These are phyloP conservation scores for Pterostichus niger DNA, from an alignment of 2,888 invertebrate genomes.

Conservation along the genomic window DNA sequence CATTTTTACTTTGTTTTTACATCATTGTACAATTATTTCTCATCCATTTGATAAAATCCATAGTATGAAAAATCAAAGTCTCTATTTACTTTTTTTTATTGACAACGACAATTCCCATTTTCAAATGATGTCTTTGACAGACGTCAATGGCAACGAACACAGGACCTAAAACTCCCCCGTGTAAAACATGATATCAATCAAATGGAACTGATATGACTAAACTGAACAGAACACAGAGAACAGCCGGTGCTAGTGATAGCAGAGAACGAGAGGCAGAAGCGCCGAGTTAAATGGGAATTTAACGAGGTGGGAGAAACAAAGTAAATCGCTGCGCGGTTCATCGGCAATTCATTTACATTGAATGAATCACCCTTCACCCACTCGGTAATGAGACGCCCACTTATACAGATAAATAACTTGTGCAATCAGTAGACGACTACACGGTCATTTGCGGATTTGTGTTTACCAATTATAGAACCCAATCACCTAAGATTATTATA, in stretches of 20 bases:
- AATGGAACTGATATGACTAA: neutral
- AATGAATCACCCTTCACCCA: slow-evolving; percentile 1
- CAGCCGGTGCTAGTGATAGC: neutral
- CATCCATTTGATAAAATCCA: neutral
- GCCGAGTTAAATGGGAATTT: slow-evolving; percentile 25
- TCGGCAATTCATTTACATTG: slow-evolving; percentile 24
- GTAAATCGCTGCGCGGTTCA: slow-evolving; percentile 5
- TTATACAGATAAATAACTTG: neutral
- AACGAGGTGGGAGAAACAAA: slow-evolving; percentile 17
- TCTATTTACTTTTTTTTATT: neutral
- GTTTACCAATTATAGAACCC: neutral
- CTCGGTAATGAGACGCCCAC: neutral
- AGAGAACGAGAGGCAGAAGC: neutral
- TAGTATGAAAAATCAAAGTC: neutral
- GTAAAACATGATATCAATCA: slow-evolving; percentile 12
- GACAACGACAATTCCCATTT: neutral
- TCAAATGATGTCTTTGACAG: neutral
- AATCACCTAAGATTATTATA: too few species aligned
- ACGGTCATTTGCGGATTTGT: slow-evolving; percentile 2
- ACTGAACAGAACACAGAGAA: slow-evolving; percentile 5
- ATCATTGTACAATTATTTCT: too few species aligned
- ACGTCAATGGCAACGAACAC: neutral
- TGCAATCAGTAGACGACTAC: neutral
- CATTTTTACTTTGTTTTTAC: too few species aligned
- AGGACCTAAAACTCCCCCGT: neutral